Base-by-base conservation (phyloP, 2,797 vertebrate species). In the Muraenolepis orangiensis region DNA sequence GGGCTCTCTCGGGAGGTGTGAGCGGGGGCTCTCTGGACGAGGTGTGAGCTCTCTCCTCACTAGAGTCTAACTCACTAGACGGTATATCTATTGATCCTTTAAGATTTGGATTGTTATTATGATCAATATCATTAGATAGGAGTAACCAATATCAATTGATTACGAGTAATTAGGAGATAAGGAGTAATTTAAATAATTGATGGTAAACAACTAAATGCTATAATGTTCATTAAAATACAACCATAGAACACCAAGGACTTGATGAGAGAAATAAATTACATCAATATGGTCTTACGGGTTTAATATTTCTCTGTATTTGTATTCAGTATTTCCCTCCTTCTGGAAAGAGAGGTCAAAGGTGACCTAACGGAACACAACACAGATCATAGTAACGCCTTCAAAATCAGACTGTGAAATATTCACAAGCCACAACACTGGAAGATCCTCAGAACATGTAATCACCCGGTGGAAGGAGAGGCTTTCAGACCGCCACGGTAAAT, bases 401-500 rank as follows among this genome's bases (percentile, higher is more conserved):
- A 57, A n/a, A 57, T n/a, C 51, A 23, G 51, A n/a, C 51, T 8
- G 8, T n/a, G 51, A 57, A 57, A 57, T 23, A 57, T 23, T 57
- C 51, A 57, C 51, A 57, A n/a, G 51, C 42, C 42, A 23, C 12
- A 13, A 66, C 23, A 30, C 64, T 14, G 64, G 26, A 66, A 28
- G 28, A 66, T 30, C 29, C n/a, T n/a, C 26, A 30, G 64, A 75
- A 73, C 69, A 72, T 74, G 18, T 40, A 72, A 73, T 77, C 32
- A 31, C 71, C 72, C 42, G 51, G n/a, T 57, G 68, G 70, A 66
- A 23, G 67, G 61, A 72, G 46, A 71, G 16, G 71, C 29, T 64
- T 74, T 80, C 38, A 82, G 74, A 82, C 64, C 16, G 26, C 14
- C 8, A 30, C 26, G 29, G 64, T 18, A 28, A 82, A 85, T 83